These are phyloP conservation scores for Premnoplex brunnescens DNA, from an alignment of 2,797 vertebrate genomes.

Conservation along the genomic window DNA sequence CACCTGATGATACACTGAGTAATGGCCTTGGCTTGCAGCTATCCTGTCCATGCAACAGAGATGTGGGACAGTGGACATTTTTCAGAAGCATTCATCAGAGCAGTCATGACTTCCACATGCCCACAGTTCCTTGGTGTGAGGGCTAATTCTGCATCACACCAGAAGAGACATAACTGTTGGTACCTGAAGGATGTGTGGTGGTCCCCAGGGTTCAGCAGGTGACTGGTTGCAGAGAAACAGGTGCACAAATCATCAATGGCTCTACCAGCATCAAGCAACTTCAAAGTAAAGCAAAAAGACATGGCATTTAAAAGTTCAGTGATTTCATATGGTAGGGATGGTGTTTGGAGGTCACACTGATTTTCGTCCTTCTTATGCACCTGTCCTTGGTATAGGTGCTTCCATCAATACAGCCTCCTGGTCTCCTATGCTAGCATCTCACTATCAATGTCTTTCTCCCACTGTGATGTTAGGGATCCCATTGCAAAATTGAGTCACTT, in stretches of 20 bases:
- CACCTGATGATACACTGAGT: slow-evolving; percentile 64
- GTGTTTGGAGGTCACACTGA: not conserved
- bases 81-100: not conserved
- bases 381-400: not conserved
- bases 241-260: not conserved
- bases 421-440: not conserved
- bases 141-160: not conserved
- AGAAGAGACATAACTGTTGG: not conserved
- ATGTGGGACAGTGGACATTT: slow-evolving; percentile 21
- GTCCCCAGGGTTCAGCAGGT: not conserved
- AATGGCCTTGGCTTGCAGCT: slow-evolving; percentile 57
- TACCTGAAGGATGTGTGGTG: fast-evolving
- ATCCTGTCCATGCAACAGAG: slow-evolving; percentile 39
- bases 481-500: not conserved
- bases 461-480: not conserved
- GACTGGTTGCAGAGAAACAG: not conserved
- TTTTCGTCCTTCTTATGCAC: not conserved
- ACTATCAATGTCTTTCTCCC: not conserved
- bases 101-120: not conserved
- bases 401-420: not conserved
- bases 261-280: not conserved
- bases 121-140: not conserved
- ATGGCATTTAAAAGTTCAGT: not conserved
- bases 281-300: not conserved
- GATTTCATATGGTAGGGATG: not conserved